Percentiles rank a stretch among this genome's conserved stretches.
These are phyloP conservation scores for Morpho achilles DNA, from an alignment of 2,888 invertebrate genomes.

Conservation along the genomic window DNA sequence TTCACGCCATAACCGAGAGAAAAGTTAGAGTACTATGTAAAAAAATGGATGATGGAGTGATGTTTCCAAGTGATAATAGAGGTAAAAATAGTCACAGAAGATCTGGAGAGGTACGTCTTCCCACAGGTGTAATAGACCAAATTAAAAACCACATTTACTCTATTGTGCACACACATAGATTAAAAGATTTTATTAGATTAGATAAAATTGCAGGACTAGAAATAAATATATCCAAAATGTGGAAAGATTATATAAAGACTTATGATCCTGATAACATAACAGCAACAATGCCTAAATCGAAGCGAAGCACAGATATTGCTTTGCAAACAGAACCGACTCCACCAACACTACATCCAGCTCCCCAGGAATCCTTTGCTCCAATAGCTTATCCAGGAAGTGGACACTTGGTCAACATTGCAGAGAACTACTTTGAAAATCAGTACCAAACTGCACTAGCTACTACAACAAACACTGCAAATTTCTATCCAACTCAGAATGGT, in stretches of 20 bases:
- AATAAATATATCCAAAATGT: constrained; percentile 79
- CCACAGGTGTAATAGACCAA: constrained; percentile 68
- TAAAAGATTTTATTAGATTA: constrained; percentile 73
- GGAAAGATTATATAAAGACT: constrained; percentile 77
- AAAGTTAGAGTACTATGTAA: constrained; percentile 78
- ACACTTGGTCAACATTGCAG: constrained; percentile 70
- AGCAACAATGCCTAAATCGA: constrained; percentile 71
- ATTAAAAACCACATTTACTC: constrained; percentile 77
- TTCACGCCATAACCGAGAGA: constrained; percentile 77
- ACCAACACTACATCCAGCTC: constrained; percentile 36
- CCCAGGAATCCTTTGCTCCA: constrained; percentile 56
- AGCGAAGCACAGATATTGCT: constrained; percentile 53
- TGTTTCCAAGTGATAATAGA: constrained; percentile 78
- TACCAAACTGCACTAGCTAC: constrained; percentile 60
- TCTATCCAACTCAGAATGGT: constrained; percentile 67
- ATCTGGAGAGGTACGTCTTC: constrained; percentile 72
- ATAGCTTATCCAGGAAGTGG: constrained; percentile 69
- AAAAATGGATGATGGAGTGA: constrained; percentile 79
- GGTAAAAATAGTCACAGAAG: constrained; percentile 76
- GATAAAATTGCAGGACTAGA: constrained; percentile 77
- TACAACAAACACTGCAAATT: constrained; percentile 55
- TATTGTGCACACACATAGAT: constrained; percentile 71
- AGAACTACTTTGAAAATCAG: constrained; percentile 73
- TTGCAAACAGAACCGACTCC: constrained; percentile 41
- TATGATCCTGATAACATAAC: constrained; percentile 75